Evolutionary conservation across 2,888 invertebrate species (phyloP).

Genomic region (Dromius quadrimaculatus): DNA sequence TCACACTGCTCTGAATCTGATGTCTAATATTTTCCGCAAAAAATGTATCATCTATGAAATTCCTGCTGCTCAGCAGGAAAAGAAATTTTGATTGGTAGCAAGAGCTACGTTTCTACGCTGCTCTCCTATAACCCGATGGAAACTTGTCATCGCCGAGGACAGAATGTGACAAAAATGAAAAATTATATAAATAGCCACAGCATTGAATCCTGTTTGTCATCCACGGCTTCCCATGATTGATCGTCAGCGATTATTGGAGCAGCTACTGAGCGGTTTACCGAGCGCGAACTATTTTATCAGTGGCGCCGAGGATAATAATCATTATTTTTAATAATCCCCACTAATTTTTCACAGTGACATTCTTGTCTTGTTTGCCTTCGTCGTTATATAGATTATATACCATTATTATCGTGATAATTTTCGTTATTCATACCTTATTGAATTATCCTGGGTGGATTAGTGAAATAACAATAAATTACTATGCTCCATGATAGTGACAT

Average conservation of each 20-base stretch:
- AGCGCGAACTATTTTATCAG: constrained; percentile 18
- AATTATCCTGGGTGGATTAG: no score
- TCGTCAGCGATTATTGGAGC: constrained; percentile 49
- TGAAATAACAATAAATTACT: no score
- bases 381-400: no score
- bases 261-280: constrained; percentile 35
- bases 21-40: no score
- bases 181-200: constrained; percentile 51
- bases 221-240: constrained; percentile 46
- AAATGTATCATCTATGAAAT: neutral
- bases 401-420: no score
- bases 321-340: no score
- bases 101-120: neutral
- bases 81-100: neutral
- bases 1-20: no score
- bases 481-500: no score
- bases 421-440: no score
- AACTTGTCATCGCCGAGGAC: constrained; percentile 37
- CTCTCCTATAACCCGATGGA: constrained; percentile 20
- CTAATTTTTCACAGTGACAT: no score
- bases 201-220: constrained; percentile 51
- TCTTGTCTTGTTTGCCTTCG: no score
- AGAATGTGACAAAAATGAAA: constrained; percentile 52
- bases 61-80: neutral
- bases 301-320: no score